These are phyloP conservation scores for Theocolax elegans DNA, from an alignment of 1,140 invertebrate genomes.

Conservation along the genomic window DNA sequence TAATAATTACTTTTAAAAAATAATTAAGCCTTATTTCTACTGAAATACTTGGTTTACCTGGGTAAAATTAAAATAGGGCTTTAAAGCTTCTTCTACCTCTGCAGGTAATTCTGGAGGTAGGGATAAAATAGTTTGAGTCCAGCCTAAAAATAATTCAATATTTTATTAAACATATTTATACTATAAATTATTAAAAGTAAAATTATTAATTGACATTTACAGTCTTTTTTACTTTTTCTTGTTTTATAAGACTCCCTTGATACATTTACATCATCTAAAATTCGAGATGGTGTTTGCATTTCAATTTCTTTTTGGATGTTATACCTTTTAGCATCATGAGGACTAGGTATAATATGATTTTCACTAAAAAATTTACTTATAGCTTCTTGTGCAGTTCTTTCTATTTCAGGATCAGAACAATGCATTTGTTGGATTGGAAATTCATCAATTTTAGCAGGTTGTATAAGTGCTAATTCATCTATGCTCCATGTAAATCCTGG, in stretches of 20 bases:
- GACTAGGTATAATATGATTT: conserved; percentile 69
- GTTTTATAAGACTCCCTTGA: conserved; percentile 40
- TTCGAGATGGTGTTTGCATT: conserved; percentile 42
- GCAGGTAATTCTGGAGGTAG: conserved; percentile 70
- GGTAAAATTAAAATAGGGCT: conserved; percentile 72
- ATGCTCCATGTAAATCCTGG: conserved; percentile 69
- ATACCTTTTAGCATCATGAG: conserved; percentile 54
- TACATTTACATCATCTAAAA: conserved; percentile 34
- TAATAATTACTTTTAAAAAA: conserved; percentile 4
- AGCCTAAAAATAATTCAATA: conserved; percentile 60
- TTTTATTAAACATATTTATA: neutral
- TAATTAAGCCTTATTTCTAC: neutral
- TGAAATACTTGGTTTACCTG: conserved; percentile 58
- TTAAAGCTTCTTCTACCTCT: conserved; percentile 71
- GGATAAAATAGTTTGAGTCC: conserved; percentile 71
- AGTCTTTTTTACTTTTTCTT: conserved; percentile 52
- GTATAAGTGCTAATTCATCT: conserved; percentile 67
- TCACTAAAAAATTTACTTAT: conserved; percentile 69
- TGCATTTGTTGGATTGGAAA: conserved; percentile 66
- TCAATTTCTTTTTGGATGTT: conserved; percentile 39
- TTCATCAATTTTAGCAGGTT: conserved; percentile 70
- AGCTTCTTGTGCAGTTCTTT: conserved; percentile 67
- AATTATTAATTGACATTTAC: conserved; percentile 43
- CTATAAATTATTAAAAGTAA: neutral
- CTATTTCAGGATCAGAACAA: conserved; percentile 66